phyloP scores from a whole-genome alignment of 1,140 invertebrate species.

The Tigriopus japonicus region DNA sequence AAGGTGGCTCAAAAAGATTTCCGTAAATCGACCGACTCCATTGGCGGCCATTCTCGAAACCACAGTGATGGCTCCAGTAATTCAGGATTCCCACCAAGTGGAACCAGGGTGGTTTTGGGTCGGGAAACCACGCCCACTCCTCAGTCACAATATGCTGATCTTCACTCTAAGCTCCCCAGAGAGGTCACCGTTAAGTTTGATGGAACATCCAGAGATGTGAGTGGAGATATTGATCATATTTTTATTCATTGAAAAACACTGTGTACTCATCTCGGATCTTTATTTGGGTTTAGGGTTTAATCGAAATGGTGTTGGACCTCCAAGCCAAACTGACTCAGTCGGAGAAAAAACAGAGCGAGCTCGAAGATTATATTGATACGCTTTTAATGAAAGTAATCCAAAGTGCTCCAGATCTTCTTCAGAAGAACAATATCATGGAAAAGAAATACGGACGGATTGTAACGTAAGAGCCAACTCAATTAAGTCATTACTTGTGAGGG shows the following conservation, averaged over 20 bases:
- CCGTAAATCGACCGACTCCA: not conserved
- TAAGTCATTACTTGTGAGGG: too few relatives aligned
- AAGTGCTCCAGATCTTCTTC: not conserved
- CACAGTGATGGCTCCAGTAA: not conserved
- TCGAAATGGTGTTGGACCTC: not conserved
- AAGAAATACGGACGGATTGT: too few relatives aligned
- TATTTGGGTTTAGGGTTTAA: not conserved
- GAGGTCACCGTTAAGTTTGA: not conserved
- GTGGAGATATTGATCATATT: not conserved
- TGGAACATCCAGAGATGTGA: not conserved
- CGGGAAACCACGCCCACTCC: conserved; percentile 1
- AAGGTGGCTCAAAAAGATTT: not conserved
- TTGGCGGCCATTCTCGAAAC: not conserved
- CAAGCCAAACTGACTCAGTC: not conserved
- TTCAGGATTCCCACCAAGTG: not conserved
- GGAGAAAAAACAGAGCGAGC: not conserved
- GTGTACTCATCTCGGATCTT: not conserved
- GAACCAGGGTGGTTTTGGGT: not conserved
- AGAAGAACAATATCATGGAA: not conserved
- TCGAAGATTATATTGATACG: not conserved
- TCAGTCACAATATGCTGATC: not conserved
- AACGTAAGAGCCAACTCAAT: too few relatives aligned
- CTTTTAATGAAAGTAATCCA: not conserved
- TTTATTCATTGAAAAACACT: not conserved
- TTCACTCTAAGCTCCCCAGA: not conserved